Base-by-base conservation (phyloP, 2,113 vertebrate genomes). In the Pantherophis guttatus region DNA sequence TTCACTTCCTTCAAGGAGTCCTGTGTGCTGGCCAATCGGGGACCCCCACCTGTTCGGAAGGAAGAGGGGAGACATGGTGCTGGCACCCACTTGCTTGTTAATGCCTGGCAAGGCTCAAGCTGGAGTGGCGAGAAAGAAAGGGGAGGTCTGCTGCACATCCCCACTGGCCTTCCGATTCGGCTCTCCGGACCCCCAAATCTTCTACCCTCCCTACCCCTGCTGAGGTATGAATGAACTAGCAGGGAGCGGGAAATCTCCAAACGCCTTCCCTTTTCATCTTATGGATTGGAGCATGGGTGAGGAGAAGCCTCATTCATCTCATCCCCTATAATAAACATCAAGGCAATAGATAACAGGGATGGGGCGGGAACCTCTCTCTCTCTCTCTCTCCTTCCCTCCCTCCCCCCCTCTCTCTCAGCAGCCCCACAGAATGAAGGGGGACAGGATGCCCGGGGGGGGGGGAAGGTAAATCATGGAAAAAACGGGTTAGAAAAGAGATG, bases 11-110 rank as follows among this genome's bases (percentile, higher is more conserved):
- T 54, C 50, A n/a, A 59, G 50, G 90, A 91, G 54, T 50, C 12
- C 33, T 81, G 54, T 13, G 26, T n/a, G 44, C 0, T 50, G 10
- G 70, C 48, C 55, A 13, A 24, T 12, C 48, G 24, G 24, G 33
- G 15, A 26, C 57, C 87, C 8, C 50, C 91, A 90, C 93, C 91
- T 94, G 91, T 90, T 92, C 91, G 3, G 54, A 70, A 52, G 58
- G 57, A 65, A 44, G 53, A 57, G 23, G 33, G 26, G 70, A 86
- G 15, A 93, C 39, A 13, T 0, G 23, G n/a, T 48, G 65, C 5
- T 50, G 75, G n/a, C n/a, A 62, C 15, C 75, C 92, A 90, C 89
- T 81, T 54, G 57, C 89, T 90, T 81, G 87, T 9, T 57, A 75
- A 90, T 4, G 53, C 53, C 6, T 50, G 5, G 65, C 8, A 15